Percentiles rank a stretch among this genome's conserved stretches.
These are phyloP conservation scores for Calidris pugnax DNA, from an alignment of 2,113 vertebrate species.

Conservation along the genomic window DNA sequence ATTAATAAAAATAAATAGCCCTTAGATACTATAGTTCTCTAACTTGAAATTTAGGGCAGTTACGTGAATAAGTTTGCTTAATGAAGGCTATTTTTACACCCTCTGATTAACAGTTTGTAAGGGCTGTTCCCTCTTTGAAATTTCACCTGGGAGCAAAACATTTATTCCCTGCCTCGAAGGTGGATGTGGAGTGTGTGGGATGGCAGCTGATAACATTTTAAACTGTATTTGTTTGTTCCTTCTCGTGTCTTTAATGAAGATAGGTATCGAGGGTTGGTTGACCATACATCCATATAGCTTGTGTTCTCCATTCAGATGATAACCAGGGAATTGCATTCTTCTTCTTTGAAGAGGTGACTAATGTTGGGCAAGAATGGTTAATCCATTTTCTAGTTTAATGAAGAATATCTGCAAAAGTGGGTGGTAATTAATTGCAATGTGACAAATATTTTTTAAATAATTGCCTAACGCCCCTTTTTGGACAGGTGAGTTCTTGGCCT, in stretches of 20 bases:
- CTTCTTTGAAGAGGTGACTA: not conserved
- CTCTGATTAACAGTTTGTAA: not conserved
- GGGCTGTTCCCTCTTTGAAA: not conserved
- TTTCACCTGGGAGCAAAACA: not conserved
- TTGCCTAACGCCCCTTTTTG: not conserved
- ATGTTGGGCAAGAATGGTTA: not conserved
- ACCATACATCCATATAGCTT: not conserved
- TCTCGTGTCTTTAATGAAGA: not conserved
- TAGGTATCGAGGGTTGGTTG: not conserved
- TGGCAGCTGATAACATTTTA: not conserved
- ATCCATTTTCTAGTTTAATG: not conserved
- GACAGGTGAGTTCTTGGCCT: not conserved
- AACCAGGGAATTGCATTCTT: not conserved
- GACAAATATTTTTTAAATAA: not conserved
- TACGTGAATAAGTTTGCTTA: not conserved
- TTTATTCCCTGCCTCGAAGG: fast-evolving
- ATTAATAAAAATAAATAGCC: not conserved
- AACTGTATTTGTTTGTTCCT: not conserved
- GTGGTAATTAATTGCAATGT: not conserved
- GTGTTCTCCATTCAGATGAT: not conserved
- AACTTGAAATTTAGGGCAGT: not conserved
- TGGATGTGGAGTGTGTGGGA: not conserved
- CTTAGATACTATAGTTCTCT: not conserved
- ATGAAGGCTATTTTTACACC: not conserved
- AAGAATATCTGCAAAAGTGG: not conserved